phyloP scores from a whole-genome alignment of 2,797 vertebrate genomes.

The Falco berigora region DNA sequence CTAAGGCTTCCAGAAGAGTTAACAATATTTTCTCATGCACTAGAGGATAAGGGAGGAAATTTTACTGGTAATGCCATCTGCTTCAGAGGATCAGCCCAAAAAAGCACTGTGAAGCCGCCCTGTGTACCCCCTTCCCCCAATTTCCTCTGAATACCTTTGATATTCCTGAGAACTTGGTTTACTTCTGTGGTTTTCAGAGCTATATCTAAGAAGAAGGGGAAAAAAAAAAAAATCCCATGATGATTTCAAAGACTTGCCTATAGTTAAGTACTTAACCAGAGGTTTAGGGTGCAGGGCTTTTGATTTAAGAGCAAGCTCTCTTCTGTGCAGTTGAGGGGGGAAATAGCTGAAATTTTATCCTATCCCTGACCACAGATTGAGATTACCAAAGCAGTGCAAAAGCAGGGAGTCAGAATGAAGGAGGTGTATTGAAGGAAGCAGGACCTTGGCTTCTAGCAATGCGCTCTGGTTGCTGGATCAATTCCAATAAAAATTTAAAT shows the following conservation, averaged over 20 bases:
- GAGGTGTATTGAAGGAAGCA: conserved; percentile 55
- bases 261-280: conserved; percentile 46
- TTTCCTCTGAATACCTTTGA: neutral
- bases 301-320: conserved; percentile 58
- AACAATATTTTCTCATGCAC: neutral
- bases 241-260: conserved; percentile 39
- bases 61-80: conserved; percentile 1
- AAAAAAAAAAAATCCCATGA: neutral
- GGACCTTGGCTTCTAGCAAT: conserved; percentile 53
- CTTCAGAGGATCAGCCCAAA: neutral
- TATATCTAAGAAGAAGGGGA: neutral
- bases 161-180: neutral
- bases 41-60: neutral
- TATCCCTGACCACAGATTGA: conserved; percentile 59
- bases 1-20: neutral
- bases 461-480: conserved; percentile 41
- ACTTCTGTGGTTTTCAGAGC: conserved; percentile 22
- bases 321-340: conserved; percentile 23
- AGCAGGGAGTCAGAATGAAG: conserved; percentile 59
- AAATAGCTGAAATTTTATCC: conserved; percentile 65
- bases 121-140: neutral
- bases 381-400: conserved; percentile 58
- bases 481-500: conserved; percentile 64
- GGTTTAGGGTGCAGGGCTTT: conserved; percentile 12
- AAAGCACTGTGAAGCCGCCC: neutral